Base-by-base conservation (phyloP, 2,113 vertebrate genomes). In the Holacanthus passer region DNA sequence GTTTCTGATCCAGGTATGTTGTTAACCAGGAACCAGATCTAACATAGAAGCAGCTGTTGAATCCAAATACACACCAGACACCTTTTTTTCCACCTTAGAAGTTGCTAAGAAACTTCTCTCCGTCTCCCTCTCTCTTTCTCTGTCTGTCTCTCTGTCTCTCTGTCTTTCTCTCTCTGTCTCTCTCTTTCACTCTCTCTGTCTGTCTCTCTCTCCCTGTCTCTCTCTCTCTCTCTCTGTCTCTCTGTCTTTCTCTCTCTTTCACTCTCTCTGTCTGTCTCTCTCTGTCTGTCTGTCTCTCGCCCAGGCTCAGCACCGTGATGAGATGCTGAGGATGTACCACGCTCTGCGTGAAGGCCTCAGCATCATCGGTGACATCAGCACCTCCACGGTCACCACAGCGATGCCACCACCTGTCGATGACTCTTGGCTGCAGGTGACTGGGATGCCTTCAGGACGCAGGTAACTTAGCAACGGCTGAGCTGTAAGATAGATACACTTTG, bases 351-450 rank as follows among this genome's bases (percentile, higher is more conserved):
- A 99, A 88, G 97, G 97, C 0, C 96, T 99, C 39, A 86, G 82
- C 94, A 98, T 99, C 95, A 99, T 99, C 0, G 98, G 98, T 37
- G 98, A 99, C 94, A 99, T 99, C 95, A 99, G 97, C 94, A 98
- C 98, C 83, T 96, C 96, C 90, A 99, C 98, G 4, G 92, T 96
- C 94, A 96, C 97, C 96, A 99, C 97, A 35, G 90, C 96, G 4
- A 95, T 97, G 95, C 98, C 98, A 5, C 98, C 97, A 32, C 98
- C 98, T 2, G 98, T 99, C 45, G 98, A 99, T 79, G 97, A 98
- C 96, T 99, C 98, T 1, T 99, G 98, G 98, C 97, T 99, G 93
- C 97, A 99, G 95, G 98, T 99, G 94, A 92, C 88, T 0, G 88
- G 93, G 67, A 93, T 89, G 89, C 91, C 92, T 0, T 89, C 90